Evolutionary conservation across 2,888 invertebrate genomes (phyloP).

Genomic region (Drosophila anceps): DNA sequence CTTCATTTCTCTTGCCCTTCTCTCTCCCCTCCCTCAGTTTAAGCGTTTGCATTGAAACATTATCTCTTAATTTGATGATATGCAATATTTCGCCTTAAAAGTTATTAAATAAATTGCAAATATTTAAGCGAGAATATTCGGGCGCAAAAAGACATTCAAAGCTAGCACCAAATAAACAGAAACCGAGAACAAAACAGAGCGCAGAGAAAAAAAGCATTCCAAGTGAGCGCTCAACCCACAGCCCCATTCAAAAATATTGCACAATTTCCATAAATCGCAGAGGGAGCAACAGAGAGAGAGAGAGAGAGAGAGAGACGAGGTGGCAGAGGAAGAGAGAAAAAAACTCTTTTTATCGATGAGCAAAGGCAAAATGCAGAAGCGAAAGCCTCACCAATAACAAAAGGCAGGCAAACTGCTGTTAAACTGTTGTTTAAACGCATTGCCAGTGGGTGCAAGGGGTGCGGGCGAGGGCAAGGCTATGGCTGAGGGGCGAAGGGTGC

Average conservation of each 20-base stretch:
- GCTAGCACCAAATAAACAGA: slow-evolving; percentile 29
- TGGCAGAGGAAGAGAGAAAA: slow-evolving; percentile 11
- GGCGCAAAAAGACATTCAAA: slow-evolving; percentile 16
- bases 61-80: slow-evolving; percentile 5
- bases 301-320: not conserved
- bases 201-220: slow-evolving; percentile 9
- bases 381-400: slow-evolving; percentile 79
- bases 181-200: slow-evolving; percentile 20
- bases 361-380: slow-evolving; percentile 65
- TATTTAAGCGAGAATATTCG: slow-evolving; percentile 20
- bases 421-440: slow-evolving; percentile 81
- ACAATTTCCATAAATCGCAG: slow-evolving; percentile 77
- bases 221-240: slow-evolving; percentile 12
- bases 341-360: slow-evolving; percentile 59
- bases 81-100: not conserved
- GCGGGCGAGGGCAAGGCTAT: not conserved
- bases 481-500: not conserved
- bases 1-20: not conserved
- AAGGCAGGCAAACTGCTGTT: slow-evolving; percentile 78
- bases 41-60: not conserved
- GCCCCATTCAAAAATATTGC: slow-evolving; percentile 64
- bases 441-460: slow-evolving; percentile 27
- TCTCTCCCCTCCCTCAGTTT: not conserved
- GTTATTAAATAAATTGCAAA: slow-evolving; percentile 25
- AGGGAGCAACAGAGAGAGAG: not conserved